These are phyloP conservation scores for Entelurus aequoreus DNA, from an alignment of 2,113 vertebrate genomes.

Conservation along the genomic window DNA sequence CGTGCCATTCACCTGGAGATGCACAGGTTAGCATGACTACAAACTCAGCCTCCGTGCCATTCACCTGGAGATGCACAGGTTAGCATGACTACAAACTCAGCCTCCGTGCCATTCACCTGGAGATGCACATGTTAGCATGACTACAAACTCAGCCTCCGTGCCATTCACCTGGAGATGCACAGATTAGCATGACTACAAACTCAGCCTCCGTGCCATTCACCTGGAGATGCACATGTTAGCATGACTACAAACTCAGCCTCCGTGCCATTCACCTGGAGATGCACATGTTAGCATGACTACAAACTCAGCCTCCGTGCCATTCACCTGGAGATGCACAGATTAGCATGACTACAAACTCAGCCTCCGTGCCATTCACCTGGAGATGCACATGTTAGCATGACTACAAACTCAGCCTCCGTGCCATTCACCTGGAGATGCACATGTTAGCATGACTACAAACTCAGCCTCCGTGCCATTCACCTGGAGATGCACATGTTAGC, in stretches of 20 bases:
- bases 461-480: conserved; percentile 77
- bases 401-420: conserved; percentile 57
- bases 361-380: conserved; percentile 79
- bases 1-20: conserved; percentile 75
- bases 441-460: background rate
- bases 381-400: background rate
- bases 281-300: background rate
- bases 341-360: conserved; percentile 2
- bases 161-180: conserved; percentile 74
- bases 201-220: conserved; percentile 77
- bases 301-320: conserved; percentile 71
- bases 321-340: conserved; percentile 68
- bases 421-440: conserved; percentile 74
- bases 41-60: conserved; percentile 71
- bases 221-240: conserved; percentile 50
- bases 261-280: conserved; percentile 75
- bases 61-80: conserved; percentile 68
- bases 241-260: conserved; percentile 44
- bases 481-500: conserved; percentile 50
- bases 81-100: conserved; percentile 2
- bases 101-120: conserved; percentile 79
- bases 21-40: background rate
- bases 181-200: background rate
- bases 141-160: conserved; percentile 57
- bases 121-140: background rate